Percentiles rank a stretch among this genome's conserved stretches.
Conservation (phyloP, 2,113 vertebrate species). For the Todiramphus saurophagus region DNA sequence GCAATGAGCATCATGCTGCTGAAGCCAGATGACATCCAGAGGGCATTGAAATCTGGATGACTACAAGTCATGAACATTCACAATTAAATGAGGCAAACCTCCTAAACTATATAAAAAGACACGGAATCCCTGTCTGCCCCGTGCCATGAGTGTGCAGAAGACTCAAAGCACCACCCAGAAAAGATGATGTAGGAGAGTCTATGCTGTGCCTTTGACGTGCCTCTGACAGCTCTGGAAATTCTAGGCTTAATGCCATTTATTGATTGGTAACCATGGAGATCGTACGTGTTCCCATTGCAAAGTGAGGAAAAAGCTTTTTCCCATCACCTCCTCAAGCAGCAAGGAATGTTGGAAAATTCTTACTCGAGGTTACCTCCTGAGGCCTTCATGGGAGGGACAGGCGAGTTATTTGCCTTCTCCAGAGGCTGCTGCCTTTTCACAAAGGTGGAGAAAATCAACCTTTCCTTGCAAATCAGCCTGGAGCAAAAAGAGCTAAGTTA, state of each 20-base stretch:
- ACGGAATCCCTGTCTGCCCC: fast-evolving
- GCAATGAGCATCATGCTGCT: neutral
- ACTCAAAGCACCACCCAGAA: neutral
- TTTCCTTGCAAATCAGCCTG: constrained; percentile 34
- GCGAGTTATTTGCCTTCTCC: neutral
- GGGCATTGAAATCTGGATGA: neutral
- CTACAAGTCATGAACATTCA: neutral
- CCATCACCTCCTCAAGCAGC: neutral
- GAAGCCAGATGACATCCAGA: neutral
- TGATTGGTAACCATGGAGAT: constrained; percentile 18
- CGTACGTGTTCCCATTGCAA: neutral
- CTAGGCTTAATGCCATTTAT: neutral
- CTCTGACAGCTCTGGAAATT: neutral
- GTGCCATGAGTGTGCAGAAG: fast-evolving
- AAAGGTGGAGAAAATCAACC: neutral
- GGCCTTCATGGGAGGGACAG: neutral
- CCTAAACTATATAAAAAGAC: neutral
- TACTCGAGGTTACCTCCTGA: neutral
- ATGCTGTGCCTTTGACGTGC: neutral
- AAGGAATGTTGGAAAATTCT: neutral
- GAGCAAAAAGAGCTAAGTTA: constrained; percentile 7
- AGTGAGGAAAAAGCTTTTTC: neutral
- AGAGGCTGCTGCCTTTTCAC: neutral
- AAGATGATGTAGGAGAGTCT: neutral
- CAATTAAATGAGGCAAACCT: neutral